These are phyloP conservation scores for Opisthograptis luteolata DNA, from an alignment of 2,888 invertebrate genomes.

Conservation along the genomic window DNA sequence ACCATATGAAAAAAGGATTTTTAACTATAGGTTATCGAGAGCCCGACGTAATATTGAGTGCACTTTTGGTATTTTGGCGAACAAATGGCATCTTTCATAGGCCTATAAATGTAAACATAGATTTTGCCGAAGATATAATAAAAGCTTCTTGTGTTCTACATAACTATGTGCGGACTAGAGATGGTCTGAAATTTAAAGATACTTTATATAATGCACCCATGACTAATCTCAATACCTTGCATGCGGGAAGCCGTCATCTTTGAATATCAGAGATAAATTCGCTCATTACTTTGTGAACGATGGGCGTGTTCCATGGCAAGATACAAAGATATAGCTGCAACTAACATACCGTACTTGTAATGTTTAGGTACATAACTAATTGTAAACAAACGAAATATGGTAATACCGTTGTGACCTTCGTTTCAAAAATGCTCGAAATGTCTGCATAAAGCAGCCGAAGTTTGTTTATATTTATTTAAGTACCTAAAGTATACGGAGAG, in stretches of 20 bases:
- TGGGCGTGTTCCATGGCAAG: too few species aligned
- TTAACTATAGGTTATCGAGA: constrained; percentile 5
- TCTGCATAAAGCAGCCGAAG: constrained; percentile 32
- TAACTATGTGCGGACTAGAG: constrained; percentile 3
- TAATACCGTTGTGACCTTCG: constrained; percentile 31
- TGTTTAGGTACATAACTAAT: constrained; percentile 29
- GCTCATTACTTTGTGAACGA: constrained; percentile 40
- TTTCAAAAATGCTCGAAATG: constrained; percentile 31
- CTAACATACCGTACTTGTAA: constrained; percentile 31
- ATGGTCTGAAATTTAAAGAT: constrained; percentile 7
- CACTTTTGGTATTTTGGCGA: constrained; percentile 34
- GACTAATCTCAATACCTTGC: constrained; percentile 38
- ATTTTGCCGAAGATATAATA: background rate
- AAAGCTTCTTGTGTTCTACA: constrained; percentile 4
- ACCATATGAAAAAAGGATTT: constrained; percentile 11
- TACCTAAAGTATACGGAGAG: constrained; percentile 37
- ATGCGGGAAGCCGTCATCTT: constrained; percentile 38
- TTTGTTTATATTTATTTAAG: too few species aligned
- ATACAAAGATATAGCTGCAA: constrained; percentile 34
- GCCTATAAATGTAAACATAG: background rate
- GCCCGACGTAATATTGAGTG: constrained; percentile 34
- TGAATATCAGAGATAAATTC: constrained; percentile 40
- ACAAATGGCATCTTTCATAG: constrained; percentile 2
- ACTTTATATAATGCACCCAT: constrained; percentile 14
- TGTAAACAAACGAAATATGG: constrained; percentile 33